Evolutionary conservation across 2,888 invertebrate genomes (phyloP), one percentile per base, ranked within the genome.

Genomic region (Erannis defoliaria): DNA sequence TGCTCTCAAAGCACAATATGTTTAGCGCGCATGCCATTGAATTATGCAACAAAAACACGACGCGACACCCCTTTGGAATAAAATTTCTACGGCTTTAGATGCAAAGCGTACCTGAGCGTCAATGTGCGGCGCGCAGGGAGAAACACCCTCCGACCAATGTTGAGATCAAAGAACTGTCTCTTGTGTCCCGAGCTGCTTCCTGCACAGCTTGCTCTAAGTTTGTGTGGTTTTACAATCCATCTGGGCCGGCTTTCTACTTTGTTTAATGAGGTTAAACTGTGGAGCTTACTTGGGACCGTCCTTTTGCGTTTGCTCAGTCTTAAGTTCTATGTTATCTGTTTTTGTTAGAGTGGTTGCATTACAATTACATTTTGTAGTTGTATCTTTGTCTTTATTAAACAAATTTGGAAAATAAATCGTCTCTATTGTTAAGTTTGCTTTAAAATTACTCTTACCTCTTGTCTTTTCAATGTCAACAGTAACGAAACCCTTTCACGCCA

Each of bases 21-120:
- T 78, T 78, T 77, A 76, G 71, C 80, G 71, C 73, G 75, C 74
- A 74, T 72, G 71, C 81, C 82, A 80, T 82, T 85, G 84, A 82
- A 83, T 82, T 81, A 83, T 82, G 81, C 77, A 84, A 80, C 79
- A 81, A 80, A 78, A 78, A 80, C 75, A 67, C 74, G 74, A 66
- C 73, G 76, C 75, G 76, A 76, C 79, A 74, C 66, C 65, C 68
- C 68, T 66, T 63, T 56, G 64, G 77, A 72, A 81, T 81, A 78
- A 77, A 78, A 81, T 78, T 80, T 84, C 81, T 78, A 50, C 33
- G n/a, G 56, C 53, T 58, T 66, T 58, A 55, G 43, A 58, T 19
- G 60, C 55, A 46, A 50, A 40, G 63, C 66, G 64, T 72, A 74
- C 74, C 70, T 72, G 78, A 61, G 64, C 71, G 55, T 51, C 71